These are phyloP conservation scores for Aradophagus sp. DNA, from an alignment of 1,140 invertebrate species.

Conservation along the genomic window DNA sequence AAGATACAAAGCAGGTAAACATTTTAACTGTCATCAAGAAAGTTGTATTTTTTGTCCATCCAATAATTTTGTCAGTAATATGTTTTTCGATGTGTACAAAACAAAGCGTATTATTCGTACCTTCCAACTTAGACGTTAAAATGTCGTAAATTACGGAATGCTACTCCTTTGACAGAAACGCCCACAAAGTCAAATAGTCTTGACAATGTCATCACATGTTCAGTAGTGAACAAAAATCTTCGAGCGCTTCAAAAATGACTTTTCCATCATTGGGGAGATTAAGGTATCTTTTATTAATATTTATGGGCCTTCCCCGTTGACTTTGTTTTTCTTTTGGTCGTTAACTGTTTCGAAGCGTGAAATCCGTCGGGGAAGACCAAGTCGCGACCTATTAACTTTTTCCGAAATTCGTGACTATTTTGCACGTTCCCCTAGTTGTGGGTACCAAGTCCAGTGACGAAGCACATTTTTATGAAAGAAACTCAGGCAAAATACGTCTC, in stretches of 20 bases:
- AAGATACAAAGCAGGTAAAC: too few species aligned
- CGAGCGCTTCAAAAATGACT: conserved; percentile 32
- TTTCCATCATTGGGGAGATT: conserved; percentile 35
- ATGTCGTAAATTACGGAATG: too few species aligned
- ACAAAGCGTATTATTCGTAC: too few species aligned
- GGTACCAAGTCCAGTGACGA: conserved; percentile 7
- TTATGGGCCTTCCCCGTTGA: conserved; percentile 22
- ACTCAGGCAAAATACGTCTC: too few species aligned
- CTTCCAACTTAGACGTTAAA: too few species aligned
- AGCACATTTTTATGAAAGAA: conserved; percentile 8
- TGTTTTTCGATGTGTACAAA: too few species aligned
- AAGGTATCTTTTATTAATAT: conserved; percentile 30
- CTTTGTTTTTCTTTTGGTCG: conserved; percentile 33
- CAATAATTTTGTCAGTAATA: too few species aligned
- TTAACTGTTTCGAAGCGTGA: conserved; percentile 26
- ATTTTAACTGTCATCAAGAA: too few species aligned
- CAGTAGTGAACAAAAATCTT: not conserved
- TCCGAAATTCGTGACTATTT: conserved; percentile 28
- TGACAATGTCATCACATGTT: conserved; percentile 11
- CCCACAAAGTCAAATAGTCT: conserved; percentile 31
- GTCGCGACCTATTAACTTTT: conserved; percentile 48
- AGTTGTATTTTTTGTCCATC: too few species aligned
- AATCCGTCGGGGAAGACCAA: conserved; percentile 11
- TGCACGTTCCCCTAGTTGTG: not conserved
- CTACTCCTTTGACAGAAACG: conserved; percentile 23